A percentile compares a stretch with the other conserved stretches of the same genome.
These are phyloP conservation scores for Ochropleura leucogaster DNA, from an alignment of 2,888 invertebrate genomes.

Conservation along the genomic window DNA sequence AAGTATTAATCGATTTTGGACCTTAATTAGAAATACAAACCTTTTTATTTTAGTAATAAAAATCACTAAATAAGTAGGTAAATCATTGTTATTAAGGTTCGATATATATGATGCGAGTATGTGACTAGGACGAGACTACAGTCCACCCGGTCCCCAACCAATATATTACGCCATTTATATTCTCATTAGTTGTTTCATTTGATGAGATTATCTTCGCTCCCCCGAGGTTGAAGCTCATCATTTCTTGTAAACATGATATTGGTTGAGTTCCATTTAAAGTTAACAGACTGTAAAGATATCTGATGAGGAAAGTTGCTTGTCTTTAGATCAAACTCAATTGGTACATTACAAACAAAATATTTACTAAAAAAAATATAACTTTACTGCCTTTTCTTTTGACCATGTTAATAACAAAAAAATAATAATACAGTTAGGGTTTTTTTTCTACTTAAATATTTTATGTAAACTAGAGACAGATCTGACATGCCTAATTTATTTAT, in stretches of 20 bases:
- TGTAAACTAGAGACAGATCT: background rate
- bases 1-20: background rate
- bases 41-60: background rate
- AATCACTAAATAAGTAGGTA: background rate
- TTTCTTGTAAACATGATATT: conserved; percentile 81
- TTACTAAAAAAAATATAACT: background rate
- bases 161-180: conserved; percentile 88
- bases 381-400: background rate
- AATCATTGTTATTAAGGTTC: conserved; percentile 23
- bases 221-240: conserved; percentile 82
- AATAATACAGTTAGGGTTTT: no score
- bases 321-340: conserved; percentile 14
- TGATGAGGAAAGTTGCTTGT: conserved; percentile 53
- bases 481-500: background rate
- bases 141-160: conserved; percentile 83
- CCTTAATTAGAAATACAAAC: conserved; percentile 7
- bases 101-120: conserved; percentile 56
- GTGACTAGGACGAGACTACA: conserved; percentile 62
- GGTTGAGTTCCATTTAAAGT: conserved; percentile 77
- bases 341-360: background rate
- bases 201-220: conserved; percentile 85
- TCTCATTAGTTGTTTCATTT: conserved; percentile 88
- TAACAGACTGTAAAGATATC: conserved; percentile 75
- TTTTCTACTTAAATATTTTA: background rate
- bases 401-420: background rate